Conservation (phyloP, 1,140 invertebrate genomes). For the Danaus melanippus region DNA sequence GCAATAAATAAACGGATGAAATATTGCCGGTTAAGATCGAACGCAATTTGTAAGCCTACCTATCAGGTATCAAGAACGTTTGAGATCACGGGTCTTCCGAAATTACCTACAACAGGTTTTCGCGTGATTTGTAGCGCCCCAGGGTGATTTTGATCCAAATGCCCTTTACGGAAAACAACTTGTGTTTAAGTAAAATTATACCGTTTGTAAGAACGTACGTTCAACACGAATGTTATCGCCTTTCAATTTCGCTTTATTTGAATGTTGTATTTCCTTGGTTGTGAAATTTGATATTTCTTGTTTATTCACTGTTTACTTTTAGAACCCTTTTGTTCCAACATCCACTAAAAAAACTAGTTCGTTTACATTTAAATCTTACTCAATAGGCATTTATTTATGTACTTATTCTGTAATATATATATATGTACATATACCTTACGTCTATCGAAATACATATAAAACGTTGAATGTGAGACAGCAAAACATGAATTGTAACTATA, state of each 20-base stretch:
- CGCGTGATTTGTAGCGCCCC: constrained; percentile 66
- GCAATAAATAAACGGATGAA: constrained; percentile 64
- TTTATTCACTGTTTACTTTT: too few species aligned
- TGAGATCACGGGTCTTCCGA: constrained; percentile 45
- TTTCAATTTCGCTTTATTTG: constrained; percentile 9
- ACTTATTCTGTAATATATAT: too few species aligned
- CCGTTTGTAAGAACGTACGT: constrained; percentile 21
- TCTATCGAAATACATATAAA: too few species aligned
- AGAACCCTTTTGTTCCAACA: too few species aligned
- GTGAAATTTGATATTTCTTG: too few species aligned
- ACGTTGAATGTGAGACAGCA: too few species aligned
- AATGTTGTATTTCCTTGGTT: not conserved
- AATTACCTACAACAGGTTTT: constrained; percentile 69
- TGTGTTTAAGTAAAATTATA: constrained; percentile 55
- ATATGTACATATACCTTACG: too few species aligned
- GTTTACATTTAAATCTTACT: too few species aligned
- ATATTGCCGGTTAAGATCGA: constrained; percentile 62
- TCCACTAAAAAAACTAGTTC: too few species aligned
- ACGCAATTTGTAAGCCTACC: constrained; percentile 59
- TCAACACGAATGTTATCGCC: constrained; percentile 4
- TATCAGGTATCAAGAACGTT: constrained; percentile 57
- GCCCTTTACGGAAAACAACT: constrained; percentile 52
- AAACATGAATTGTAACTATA: too few species aligned
- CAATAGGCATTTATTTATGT: too few species aligned
- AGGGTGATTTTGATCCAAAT: constrained; percentile 57